These are phyloP conservation scores for Apogon talboti DNA, from an alignment of 2,797 vertebrate genomes.

Conservation along the genomic window DNA sequence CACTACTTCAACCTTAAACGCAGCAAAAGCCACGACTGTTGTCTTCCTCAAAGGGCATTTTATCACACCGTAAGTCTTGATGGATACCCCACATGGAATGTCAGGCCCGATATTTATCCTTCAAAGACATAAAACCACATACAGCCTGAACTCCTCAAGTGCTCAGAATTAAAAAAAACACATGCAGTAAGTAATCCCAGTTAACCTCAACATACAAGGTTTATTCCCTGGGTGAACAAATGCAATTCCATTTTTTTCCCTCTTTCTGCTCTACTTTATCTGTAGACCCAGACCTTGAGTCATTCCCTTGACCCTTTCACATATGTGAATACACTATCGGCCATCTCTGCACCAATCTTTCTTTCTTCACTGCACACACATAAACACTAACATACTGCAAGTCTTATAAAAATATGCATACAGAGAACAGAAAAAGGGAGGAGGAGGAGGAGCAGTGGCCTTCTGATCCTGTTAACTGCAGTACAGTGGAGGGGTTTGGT, in stretches of 20 bases:
- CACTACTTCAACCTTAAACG: conserved; percentile 1
- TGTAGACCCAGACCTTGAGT: conserved; percentile 37
- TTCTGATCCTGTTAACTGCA: conserved; percentile 62
- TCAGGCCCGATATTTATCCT: conserved; percentile 36
- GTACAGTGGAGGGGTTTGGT: conserved; percentile 45
- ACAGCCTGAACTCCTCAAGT: conserved; percentile 17
- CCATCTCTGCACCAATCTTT: conserved; percentile 25
- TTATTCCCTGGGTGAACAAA: conserved; percentile 54
- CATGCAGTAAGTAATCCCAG: conserved; percentile 32
- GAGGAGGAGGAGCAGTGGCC: conserved; percentile 46
- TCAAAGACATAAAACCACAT: background rate
- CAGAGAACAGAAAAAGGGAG: background rate
- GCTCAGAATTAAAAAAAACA: conserved; percentile 38
- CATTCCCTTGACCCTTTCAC: conserved; percentile 28
- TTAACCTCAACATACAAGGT: conserved; percentile 48
- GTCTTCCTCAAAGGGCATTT: conserved; percentile 9
- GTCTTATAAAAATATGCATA: conserved; percentile 43
- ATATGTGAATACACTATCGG: conserved; percentile 31
- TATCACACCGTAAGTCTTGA: background rate
- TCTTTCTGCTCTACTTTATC: conserved; percentile 51
- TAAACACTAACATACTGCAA: conserved; percentile 22
- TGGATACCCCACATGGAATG: conserved; percentile 18
- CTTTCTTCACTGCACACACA: conserved; percentile 4
- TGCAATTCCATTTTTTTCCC: conserved; percentile 53
- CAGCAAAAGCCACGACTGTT: background rate